These are phyloP conservation scores for Trachurus trachurus DNA, from an alignment of 2,797 vertebrate species.

Conservation along the genomic window DNA sequence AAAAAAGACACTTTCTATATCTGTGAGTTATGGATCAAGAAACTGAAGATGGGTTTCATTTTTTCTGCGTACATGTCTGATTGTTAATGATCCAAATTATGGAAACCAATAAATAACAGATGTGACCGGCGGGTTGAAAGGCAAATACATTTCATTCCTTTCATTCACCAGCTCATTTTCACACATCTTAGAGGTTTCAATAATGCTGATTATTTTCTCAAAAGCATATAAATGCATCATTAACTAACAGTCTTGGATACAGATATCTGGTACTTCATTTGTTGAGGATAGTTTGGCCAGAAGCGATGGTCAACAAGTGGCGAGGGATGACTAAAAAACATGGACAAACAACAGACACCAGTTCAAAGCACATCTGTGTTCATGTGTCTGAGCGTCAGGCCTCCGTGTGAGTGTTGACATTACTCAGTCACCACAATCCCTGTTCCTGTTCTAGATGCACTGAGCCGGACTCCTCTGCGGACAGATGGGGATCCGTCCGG, in stretches of 20 bases:
- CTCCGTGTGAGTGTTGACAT: slow-evolving; percentile 12
- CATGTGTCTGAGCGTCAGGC: background rate
- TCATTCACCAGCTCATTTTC: slow-evolving; percentile 6
- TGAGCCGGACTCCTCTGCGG: slow-evolving; percentile 49
- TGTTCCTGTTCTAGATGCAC: slow-evolving; percentile 68
- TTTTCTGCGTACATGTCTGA: slow-evolving; percentile 21
- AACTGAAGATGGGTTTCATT: slow-evolving; percentile 26
- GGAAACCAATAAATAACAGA: slow-evolving; percentile 54
- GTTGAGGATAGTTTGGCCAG: background rate
- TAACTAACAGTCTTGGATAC: background rate
- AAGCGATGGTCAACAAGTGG: too few relatives aligned
- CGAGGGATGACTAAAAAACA: too few relatives aligned
- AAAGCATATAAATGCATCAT: background rate
- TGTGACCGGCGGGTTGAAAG: slow-evolving; percentile 30
- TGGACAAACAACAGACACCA: too few relatives aligned
- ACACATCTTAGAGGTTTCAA: slow-evolving; percentile 9
- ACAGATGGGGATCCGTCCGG: slow-evolving; percentile 51
- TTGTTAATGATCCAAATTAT: slow-evolving; percentile 52
- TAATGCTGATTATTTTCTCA: background rate
- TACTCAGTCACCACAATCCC: slow-evolving; percentile 23
- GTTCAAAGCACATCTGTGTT: slow-evolving; percentile 10
- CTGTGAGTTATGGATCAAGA: slow-evolving; percentile 25
- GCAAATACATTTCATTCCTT: background rate
- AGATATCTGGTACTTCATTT: background rate
- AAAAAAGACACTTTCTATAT: slow-evolving; percentile 15